A percentile compares a stretch with the other conserved stretches of the same genome.
These are phyloP conservation scores for Genyomyrus donnyi DNA, from an alignment of 2,113 vertebrate species.

Conservation along the genomic window DNA sequence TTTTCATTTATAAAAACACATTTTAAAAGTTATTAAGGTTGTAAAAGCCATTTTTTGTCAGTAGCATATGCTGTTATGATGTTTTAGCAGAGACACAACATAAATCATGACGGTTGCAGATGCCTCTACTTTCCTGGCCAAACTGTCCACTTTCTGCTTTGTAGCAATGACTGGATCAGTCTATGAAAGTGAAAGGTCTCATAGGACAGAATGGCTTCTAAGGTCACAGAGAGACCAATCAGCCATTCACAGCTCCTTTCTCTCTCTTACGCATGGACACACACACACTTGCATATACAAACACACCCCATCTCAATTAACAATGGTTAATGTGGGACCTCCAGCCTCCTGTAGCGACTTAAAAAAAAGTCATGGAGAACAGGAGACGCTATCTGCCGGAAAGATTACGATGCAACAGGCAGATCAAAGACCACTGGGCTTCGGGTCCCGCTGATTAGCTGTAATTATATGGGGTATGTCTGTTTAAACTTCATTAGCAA, in stretches of 20 bases:
- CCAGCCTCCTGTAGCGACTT: slow-evolving; percentile 65
- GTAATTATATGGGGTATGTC: slow-evolving; percentile 99
- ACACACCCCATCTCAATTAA: slow-evolving; percentile 73
- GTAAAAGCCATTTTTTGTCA: not conserved
- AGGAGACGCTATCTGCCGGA: slow-evolving; percentile 86
- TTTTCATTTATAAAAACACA: not conserved
- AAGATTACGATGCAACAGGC: slow-evolving; percentile 81
- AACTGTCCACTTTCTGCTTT: slow-evolving; percentile 51
- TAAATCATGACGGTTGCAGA: not conserved
- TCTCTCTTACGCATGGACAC: slow-evolving; percentile 28
- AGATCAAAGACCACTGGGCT: slow-evolving; percentile 95
- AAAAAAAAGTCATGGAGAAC: slow-evolving; percentile 72
- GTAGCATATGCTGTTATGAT: not conserved
- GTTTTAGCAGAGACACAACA: not conserved
- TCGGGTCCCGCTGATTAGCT: slow-evolving; percentile 88
- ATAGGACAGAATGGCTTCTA: slow-evolving; percentile 59
- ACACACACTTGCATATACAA: slow-evolving; percentile 34
- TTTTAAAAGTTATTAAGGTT: not conserved
- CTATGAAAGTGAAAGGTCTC: slow-evolving; percentile 41
- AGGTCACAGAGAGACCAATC: slow-evolving; percentile 68
- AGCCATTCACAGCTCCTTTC: slow-evolving; percentile 14
- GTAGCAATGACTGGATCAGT: slow-evolving; percentile 48
- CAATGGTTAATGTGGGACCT: slow-evolving; percentile 75
- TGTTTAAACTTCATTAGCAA: slow-evolving; percentile 99
- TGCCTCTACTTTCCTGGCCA: slow-evolving; percentile 36